A percentile compares a stretch with the other conserved stretches of the same genome.
phyloP scores from a whole-genome alignment of 2,113 vertebrate species.

The Hirundichthys speculiger region DNA sequence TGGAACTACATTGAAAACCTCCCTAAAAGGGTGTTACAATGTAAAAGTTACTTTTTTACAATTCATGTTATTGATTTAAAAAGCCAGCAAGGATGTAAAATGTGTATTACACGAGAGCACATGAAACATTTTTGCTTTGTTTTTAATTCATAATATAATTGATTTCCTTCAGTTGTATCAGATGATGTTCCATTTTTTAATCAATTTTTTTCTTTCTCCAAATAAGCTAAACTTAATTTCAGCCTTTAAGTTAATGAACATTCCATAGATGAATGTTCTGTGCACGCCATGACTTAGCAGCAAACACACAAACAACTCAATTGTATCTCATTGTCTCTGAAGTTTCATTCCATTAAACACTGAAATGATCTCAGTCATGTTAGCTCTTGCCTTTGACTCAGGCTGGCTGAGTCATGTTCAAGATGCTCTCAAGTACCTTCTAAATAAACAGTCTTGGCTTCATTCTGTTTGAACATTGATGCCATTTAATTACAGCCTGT shows the following conservation, averaged over 20 bases:
- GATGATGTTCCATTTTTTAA: neutral
- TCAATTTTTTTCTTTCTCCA: no score
- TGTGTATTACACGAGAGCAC: no score
- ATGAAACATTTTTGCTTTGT: no score
- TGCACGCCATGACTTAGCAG: neutral
- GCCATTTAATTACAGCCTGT: neutral
- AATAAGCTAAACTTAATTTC: neutral
- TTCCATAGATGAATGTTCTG: neutral
- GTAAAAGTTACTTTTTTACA: no score
- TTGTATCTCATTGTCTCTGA: slow-evolving; percentile 13
- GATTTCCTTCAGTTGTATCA: neutral
- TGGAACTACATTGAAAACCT: no score
- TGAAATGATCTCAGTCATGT: slow-evolving; percentile 30
- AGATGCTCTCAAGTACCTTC: slow-evolving; percentile 13
- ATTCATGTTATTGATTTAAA: no score
- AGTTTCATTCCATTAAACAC: slow-evolving; percentile 32
- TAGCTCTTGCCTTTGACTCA: slow-evolving; percentile 17
- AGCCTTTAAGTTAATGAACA: neutral
- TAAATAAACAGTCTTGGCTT: slow-evolving; percentile 11
- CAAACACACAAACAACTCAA: neutral
- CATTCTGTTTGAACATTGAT: neutral
- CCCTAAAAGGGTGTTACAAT: no score
- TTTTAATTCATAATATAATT: no score
- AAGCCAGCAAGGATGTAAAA: no score
- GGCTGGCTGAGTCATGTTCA: slow-evolving; percentile 22